Conservation (phyloP, 2,113 vertebrate species). For the Alosa alosa region DNA sequence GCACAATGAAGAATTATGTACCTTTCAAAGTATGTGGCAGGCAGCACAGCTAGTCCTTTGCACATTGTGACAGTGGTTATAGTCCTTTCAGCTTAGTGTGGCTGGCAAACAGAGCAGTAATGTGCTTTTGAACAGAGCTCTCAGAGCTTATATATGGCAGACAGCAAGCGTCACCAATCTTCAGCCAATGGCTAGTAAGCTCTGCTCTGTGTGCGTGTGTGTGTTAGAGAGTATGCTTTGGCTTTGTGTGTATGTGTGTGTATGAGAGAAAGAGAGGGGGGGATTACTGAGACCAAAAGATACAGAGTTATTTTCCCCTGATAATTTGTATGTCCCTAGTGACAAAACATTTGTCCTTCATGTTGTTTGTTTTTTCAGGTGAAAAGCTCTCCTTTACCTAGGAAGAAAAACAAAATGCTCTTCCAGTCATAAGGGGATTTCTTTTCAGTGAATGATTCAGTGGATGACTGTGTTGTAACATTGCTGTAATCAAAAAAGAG, state of each 20-base stretch:
- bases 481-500: neutral
- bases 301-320: neutral
- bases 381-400: neutral
- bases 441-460: too few relatives aligned
- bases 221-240: neutral
- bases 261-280: neutral
- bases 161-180: conserved; percentile 55
- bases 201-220: conserved; percentile 16
- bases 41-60: conserved; percentile 75
- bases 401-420: neutral
- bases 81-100: conserved; percentile 55
- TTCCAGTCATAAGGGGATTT: neutral
- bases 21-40: conserved; percentile 84
- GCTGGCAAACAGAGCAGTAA: conserved; percentile 48
- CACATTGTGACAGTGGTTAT: conserved; percentile 72
- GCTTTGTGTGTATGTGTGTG: neutral
- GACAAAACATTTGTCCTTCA: neutral
- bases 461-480: neutral
- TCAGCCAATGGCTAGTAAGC: conserved; percentile 58
- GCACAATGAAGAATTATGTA: conserved; percentile 59
- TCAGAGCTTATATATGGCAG: conserved; percentile 69
- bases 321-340: neutral
- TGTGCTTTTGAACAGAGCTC: conserved; percentile 28
- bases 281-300: neutral
- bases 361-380: neutral